Percentiles rank a stretch among this genome's conserved stretches.
These are phyloP conservation scores for Bombus superbus DNA, from an alignment of 1,140 invertebrate species.

Conservation along the genomic window DNA sequence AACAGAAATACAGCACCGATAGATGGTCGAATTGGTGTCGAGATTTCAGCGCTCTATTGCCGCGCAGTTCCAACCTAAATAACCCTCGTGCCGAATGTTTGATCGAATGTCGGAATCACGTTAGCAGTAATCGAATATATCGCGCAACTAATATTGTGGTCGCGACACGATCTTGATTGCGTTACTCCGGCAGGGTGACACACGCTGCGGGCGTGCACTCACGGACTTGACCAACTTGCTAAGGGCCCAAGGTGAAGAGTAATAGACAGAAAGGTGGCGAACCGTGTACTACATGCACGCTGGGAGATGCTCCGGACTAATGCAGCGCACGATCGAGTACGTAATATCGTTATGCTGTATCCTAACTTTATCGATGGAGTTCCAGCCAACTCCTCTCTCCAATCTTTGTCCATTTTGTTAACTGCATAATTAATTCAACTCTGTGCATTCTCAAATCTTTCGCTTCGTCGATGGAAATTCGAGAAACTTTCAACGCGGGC, in stretches of 20 bases:
- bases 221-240: conserved; percentile 64
- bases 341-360: conserved; percentile 61
- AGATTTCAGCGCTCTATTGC: too few relatives aligned
- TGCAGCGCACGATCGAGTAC: conserved; percentile 42
- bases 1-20: too few relatives aligned
- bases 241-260: conserved; percentile 61
- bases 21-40: too few relatives aligned
- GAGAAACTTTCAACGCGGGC: neutral
- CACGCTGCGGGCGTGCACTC: conserved; percentile 54
- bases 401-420: conserved; percentile 16
- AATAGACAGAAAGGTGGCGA: conserved; percentile 60
- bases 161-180: conserved; percentile 21
- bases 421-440: conserved; percentile 10
- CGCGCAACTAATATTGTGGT: conserved; percentile 17
- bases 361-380: conserved; percentile 60
- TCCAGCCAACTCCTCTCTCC: neutral
- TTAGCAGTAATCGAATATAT: conserved; percentile 23
- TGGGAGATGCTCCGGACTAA: conserved; percentile 52
- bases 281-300: conserved; percentile 18
- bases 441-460: neutral
- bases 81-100: neutral
- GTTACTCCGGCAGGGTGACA: conserved; percentile 27
- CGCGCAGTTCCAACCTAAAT: neutral
- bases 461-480: neutral
- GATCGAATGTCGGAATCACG: neutral